Evolutionary conservation across 2,113 vertebrate genomes (phyloP).

Genomic region (Phylloscopus trochiloides): DNA sequence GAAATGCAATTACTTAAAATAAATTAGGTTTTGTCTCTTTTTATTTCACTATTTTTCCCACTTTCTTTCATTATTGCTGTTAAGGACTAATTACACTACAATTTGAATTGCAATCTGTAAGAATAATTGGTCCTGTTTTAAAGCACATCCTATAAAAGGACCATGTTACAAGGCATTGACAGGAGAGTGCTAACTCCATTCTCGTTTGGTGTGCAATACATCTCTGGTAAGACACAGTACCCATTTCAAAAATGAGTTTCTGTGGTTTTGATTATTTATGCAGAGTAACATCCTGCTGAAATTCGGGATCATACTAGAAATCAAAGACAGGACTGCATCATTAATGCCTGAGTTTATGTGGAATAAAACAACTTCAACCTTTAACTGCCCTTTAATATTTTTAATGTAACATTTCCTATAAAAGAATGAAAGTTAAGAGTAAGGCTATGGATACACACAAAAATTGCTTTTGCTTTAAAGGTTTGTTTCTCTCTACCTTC

Average conservation of each 20-base stretch:
- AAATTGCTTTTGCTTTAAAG: background rate
- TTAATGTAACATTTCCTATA: background rate
- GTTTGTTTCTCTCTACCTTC: background rate
- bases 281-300: background rate
- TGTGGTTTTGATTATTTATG: background rate
- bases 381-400: background rate
- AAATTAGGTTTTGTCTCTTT: slow-evolving; percentile 13
- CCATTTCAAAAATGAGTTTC: background rate
- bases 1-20: slow-evolving; percentile 53
- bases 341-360: background rate
- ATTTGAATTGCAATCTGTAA: background rate
- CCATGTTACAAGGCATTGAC: background rate
- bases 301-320: background rate
- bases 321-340: background rate
- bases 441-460: background rate
- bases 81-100: background rate
- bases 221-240: background rate
- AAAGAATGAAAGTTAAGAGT: background rate
- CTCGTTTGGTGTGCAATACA: background rate
- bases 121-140: background rate
- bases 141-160: background rate
- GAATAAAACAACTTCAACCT: background rate
- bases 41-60: slow-evolving; percentile 32
- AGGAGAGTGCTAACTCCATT: background rate
- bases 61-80: background rate